phyloP scores from a whole-genome alignment of 2,888 invertebrate genomes.

The Trilocha varians region DNA sequence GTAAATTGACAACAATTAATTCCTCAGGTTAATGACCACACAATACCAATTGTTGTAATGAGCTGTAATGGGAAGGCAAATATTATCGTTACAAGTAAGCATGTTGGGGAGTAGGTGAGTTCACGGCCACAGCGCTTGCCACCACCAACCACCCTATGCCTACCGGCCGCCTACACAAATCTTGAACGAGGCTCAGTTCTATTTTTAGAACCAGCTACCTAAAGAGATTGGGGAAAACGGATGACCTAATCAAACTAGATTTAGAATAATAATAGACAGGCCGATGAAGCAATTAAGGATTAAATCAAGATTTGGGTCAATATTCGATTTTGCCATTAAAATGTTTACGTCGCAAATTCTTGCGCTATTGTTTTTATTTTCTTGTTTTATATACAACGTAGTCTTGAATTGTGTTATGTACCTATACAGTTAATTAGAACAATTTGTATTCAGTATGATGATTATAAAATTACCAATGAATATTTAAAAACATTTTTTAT shows the following conservation, averaged over 20 bases:
- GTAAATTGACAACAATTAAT: not conserved
- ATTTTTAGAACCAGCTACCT: slow-evolving; percentile 39
- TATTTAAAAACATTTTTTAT: too few species aligned
- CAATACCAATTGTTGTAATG: not conserved
- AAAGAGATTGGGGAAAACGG: slow-evolving; percentile 7
- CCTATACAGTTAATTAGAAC: too few species aligned
- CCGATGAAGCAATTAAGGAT: not conserved
- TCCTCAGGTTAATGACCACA: not conserved
- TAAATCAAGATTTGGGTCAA: too few species aligned
- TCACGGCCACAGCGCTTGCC: slow-evolving; percentile 47
- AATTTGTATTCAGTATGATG: too few species aligned
- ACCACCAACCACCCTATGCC: slow-evolving; percentile 16
- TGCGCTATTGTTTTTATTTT: too few species aligned
- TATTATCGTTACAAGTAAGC: slow-evolving; percentile 18
- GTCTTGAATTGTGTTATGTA: too few species aligned
- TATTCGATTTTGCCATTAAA: too few species aligned
- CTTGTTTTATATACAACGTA: too few species aligned
- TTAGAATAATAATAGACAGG: slow-evolving; percentile 7
- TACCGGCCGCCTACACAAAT: slow-evolving; percentile 22
- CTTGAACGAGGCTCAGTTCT: slow-evolving; percentile 26
- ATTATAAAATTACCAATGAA: too few species aligned
- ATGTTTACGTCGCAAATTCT: too few species aligned
- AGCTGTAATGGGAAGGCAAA: slow-evolving; percentile 12
- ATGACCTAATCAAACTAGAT: slow-evolving; percentile 9
- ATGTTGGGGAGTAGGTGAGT: slow-evolving; percentile 52